Evolutionary conservation across 2,113 vertebrate species (phyloP).

Genomic region (Neodontobutis hainanensis): DNA sequence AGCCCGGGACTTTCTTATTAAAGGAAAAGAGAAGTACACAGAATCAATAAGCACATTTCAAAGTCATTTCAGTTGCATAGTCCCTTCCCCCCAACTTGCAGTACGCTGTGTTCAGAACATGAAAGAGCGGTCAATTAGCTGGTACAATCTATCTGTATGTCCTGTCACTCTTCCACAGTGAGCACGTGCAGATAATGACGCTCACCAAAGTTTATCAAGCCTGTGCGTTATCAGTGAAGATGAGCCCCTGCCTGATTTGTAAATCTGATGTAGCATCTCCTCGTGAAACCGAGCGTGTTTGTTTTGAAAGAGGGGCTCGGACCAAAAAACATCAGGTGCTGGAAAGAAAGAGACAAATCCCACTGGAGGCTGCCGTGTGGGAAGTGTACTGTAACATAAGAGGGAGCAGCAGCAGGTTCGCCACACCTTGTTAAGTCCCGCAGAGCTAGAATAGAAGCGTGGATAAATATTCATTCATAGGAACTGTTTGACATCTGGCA

Average conservation of each 20-base stretch:
- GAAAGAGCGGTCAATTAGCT: constrained; percentile 65
- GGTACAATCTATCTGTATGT: constrained; percentile 58
- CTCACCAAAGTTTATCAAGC: constrained; percentile 28
- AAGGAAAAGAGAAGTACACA: constrained; percentile 31
- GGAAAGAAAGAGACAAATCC: constrained; percentile 48
- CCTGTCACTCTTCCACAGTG: constrained; percentile 51
- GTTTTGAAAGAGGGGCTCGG: constrained; percentile 52
- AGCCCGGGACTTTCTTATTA: constrained; percentile 33
- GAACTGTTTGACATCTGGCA: constrained; percentile 65
- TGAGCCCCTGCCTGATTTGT: constrained; percentile 12
- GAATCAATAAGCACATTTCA: constrained; percentile 51
- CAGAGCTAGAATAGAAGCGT: constrained; percentile 31
- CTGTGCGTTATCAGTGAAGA: neutral
- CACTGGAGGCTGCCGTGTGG: constrained; percentile 36
- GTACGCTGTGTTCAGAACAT: constrained; percentile 66
- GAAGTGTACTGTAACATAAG: constrained; percentile 58
- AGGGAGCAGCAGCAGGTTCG: constrained; percentile 30
- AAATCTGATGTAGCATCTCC: constrained; percentile 40
- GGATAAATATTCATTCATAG: constrained; percentile 36
- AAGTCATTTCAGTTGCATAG: constrained; percentile 43
- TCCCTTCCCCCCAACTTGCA: constrained; percentile 23
- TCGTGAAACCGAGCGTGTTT: constrained; percentile 51
- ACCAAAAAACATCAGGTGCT: constrained; percentile 63
- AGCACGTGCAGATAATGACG: constrained; percentile 30
- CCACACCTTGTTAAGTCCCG: constrained; percentile 52